These are phyloP conservation scores for Brachyhypopomus gauderio DNA, from an alignment of 2,113 vertebrate species.

Conservation along the genomic window DNA sequence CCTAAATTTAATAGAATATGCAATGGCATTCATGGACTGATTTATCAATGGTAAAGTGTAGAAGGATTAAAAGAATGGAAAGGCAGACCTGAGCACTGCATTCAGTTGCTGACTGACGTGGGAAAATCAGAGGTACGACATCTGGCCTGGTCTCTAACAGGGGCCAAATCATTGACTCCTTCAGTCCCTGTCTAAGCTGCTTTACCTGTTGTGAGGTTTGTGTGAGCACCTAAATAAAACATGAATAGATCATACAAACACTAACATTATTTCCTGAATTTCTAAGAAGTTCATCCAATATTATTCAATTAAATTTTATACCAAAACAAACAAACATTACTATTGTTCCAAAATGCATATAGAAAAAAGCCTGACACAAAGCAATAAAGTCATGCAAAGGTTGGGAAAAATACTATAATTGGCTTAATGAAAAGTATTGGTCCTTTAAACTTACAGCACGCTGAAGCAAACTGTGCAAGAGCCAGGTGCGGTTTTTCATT, in stretches of 20 bases:
- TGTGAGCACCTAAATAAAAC: constrained; percentile 22
- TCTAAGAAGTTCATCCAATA: background rate
- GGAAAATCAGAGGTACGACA: constrained; percentile 24
- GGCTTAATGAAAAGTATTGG: background rate
- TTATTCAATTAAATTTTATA: background rate
- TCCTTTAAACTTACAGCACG: constrained; percentile 36
- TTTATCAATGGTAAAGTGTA: background rate
- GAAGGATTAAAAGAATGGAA: background rate
- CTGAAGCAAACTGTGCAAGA: constrained; percentile 31
- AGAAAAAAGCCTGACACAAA: no score
- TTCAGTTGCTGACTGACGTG: constrained; percentile 10
- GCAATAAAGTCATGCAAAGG: no score
- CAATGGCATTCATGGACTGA: background rate
- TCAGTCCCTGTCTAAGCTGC: constrained; percentile 21
- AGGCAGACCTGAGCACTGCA: constrained; percentile 1
- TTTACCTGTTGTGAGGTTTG: constrained; percentile 18
- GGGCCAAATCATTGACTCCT: constrained; percentile 14
- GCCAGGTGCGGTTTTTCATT: constrained; percentile 18
- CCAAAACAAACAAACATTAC: no score
- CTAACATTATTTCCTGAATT: background rate
- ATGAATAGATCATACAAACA: background rate
- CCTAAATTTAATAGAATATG: constrained; percentile 6
- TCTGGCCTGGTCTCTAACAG: constrained; percentile 16
- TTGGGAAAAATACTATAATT: background rate
- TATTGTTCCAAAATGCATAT: no score